Evolutionary conservation across 2,888 invertebrate genomes (phyloP), one percentile per base, ranked within the genome.

Genomic region (Stenodera caucasica): DNA sequence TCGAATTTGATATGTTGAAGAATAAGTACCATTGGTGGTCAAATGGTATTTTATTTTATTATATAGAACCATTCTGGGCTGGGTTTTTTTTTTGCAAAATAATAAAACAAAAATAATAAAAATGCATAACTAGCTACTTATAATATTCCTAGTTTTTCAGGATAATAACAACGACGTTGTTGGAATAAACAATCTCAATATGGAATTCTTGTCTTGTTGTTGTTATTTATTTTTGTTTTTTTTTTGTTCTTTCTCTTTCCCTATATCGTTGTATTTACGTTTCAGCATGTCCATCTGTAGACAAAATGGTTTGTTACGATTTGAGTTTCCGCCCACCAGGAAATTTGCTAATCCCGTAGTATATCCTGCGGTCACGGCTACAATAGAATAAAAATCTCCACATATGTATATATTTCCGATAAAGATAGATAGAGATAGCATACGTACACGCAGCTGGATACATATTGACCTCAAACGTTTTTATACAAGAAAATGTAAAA

Each of bases 331-430:
- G 35, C 49, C 29, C 53, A 60, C 53, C 60, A 61, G 54, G 55
- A 61, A 61, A 61, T 57, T 55, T 53, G 51, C 58, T 69, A 70
- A 70, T 67, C 70, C 67, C 55, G 49, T 60, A 56, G 37, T 49
- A 59, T 64, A 70, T 62, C 68, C 61, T 66, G 69, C 67, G 70
- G 69, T 69, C 70, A 70, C 70, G 70, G 30, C 35, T 49, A 53
- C 50, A n/a, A n/a, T n/a, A n/a, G n/a, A 61, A 45, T 12, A 40
- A 55, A 45, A 45, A 45, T 45, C 45, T 12, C 18, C 45, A 45
- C 14, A 40, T 5, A 40, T 9, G n/a, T 40, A 8, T 21, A 11
- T 45, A 45, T 12, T 26, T 26, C n/a, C n/a, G n/a, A 26, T 26
- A 26, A 26, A 45, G 2, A 45, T 45, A 11, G 11, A 21, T 45